Base-by-base conservation (phyloP, 2,888 invertebrate genomes). In the Sylvicola cinctus region DNA sequence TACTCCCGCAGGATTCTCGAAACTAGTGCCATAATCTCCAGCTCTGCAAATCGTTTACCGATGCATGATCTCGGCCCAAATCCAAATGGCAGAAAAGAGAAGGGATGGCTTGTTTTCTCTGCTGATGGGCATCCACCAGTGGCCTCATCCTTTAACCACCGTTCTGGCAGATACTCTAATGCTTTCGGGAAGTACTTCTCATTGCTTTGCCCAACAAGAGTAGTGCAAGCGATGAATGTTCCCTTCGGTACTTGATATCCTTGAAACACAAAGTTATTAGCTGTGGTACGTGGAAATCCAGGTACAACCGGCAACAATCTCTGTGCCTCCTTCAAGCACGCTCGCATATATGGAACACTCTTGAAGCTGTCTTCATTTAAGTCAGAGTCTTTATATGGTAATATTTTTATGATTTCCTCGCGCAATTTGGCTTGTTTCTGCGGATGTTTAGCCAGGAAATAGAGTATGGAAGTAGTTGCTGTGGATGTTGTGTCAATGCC, bases 21-120 rank as follows among this genome's bases (percentile, higher is more conserved):
- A 28, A 11, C 6, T n/a, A 28, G 10, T 4, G 60, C 55, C 49
- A 70, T 68, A 39, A 77, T 61, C 50, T 77, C 77, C 43, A 79
- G 55, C 46, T 77, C 74, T 1, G 79, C 78, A 42, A 81, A 70
- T 46, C 79, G 60, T 46, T 70, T 63, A 4, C 80, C 80, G 37
- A 75, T 66, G 46, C 77, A 78, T 40, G 66, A 64, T 36, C 77
- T 43, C 3, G 51, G 46, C 0, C 52, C 52, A 33, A 51, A 50
- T 1, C 52, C 51, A 30, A 52, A 52, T 0, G 51, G 52, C 16
- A 51, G 13, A 40, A 46, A 50, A 3, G 45, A 37, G 38, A 51
- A 52, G 1, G 49, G 49, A 41, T 48, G 47, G 8, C 38, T 37
- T 32, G 38, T 36, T 26, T 37, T 42, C n/a, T n/a, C n/a, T 6